Base-by-base conservation (phyloP, 2,797 vertebrate genomes). In the Microctenopoma lineatum region DNA sequence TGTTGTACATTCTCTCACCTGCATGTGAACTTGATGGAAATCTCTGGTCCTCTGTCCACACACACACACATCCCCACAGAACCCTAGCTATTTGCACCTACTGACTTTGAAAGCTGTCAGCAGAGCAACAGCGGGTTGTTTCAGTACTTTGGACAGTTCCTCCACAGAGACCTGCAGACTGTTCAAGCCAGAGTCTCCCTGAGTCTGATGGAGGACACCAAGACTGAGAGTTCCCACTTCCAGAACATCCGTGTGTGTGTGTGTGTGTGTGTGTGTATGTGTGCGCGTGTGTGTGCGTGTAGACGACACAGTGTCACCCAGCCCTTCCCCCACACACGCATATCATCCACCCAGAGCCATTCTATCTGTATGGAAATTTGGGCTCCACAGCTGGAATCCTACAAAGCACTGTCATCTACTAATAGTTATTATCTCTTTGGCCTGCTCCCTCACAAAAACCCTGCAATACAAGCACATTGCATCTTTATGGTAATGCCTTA, bases 351-450 rank as follows among this genome's bases (percentile, higher is more conserved):
- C 95, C 95, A 96, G 95, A 96, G 96, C 95, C 95, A 96, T 97
- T 97, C 97, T 96, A 98, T 99, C 96, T 98, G 97, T 98, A 99
- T 98, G 97, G 96, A 97, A 98, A 98, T 99, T 95, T 66, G 90
- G 91, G 93, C 94, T 96, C 87, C 97, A 96, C 97, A 99, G 97
- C 97, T 98, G 97, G 97, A 96, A 94, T 95, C 94, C 90, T 88
- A 95, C 95, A 93, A 95, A 96, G 95, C 94, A 94, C 95, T 96
- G 96, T 97, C 96, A 96, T 97, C 97, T 96, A 96, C 96, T 98
- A 98, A 98, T 98, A 98, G 96, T 97, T 97, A 97, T 98, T 98
- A 97, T 97, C 96, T 97, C 95, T 96, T 96, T 95, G 95, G 93
- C 95, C 95, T 95, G 92, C 94, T 96, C 95, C 70, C 93, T 84